These are phyloP conservation scores for Macrostomum cliftonense DNA, from an alignment of 2,888 invertebrate species.

Conservation along the genomic window DNA sequence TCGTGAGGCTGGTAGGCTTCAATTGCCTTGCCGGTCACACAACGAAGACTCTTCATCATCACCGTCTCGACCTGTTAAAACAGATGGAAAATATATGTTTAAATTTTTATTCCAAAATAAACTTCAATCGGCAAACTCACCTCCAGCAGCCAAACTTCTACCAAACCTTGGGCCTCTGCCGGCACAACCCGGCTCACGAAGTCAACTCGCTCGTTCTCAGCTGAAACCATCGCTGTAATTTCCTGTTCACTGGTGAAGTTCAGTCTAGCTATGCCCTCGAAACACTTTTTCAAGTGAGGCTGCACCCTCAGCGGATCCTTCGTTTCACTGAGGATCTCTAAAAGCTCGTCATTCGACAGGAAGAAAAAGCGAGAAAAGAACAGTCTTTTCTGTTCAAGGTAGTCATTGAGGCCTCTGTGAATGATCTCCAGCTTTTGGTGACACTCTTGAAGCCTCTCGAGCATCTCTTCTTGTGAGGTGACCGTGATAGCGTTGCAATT, in stretches of 20 bases:
- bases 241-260: slow-evolving; percentile 25
- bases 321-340: slow-evolving; percentile 36
- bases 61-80: slow-evolving; percentile 31
- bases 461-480: slow-evolving; percentile 31
- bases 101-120: no score
- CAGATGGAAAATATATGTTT: no score
- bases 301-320: slow-evolving; percentile 36
- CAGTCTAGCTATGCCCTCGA: slow-evolving; percentile 34
- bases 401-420: slow-evolving; percentile 33
- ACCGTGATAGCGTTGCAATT: slow-evolving; percentile 31
- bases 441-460: slow-evolving; percentile 32
- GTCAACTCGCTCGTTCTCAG: slow-evolving; percentile 23
- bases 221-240: slow-evolving; percentile 35
- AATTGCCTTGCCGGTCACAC: slow-evolving; percentile 18
- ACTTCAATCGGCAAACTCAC: no score
- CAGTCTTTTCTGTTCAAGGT: slow-evolving; percentile 34
- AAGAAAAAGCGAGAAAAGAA: slow-evolving; percentile 37
- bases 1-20: slow-evolving; percentile 23
- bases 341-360: slow-evolving; percentile 34
- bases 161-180: slow-evolving; percentile 30
- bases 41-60: slow-evolving; percentile 31
- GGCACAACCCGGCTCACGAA: slow-evolving; percentile 26
- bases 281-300: slow-evolving; percentile 37
- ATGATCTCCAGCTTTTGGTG: slow-evolving; percentile 34
- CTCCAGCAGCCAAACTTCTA: slow-evolving; percentile 34